Percentiles rank a stretch among this genome's conserved stretches.
phyloP scores from a whole-genome alignment of 2,113 vertebrate genomes.

The Brachyhypopomus occidentalis region DNA sequence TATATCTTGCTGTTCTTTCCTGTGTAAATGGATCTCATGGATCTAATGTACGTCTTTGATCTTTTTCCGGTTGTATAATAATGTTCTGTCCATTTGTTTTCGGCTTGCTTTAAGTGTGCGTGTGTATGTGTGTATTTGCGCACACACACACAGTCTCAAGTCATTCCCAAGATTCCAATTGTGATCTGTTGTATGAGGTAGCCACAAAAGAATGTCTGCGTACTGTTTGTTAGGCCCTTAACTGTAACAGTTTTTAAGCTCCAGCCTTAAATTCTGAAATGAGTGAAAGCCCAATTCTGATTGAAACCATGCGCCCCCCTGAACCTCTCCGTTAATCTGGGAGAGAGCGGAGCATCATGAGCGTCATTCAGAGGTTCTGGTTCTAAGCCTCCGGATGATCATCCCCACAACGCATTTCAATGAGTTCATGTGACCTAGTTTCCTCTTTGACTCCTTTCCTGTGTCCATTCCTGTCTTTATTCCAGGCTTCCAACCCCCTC shows the following conservation, averaged over 20 bases:
- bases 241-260: slow-evolving; percentile 20
- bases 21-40: no score
- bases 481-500: slow-evolving; percentile 92
- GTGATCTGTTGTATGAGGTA: neutral
- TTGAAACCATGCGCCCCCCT: slow-evolving; percentile 44
- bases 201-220: neutral
- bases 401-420: slow-evolving; percentile 41
- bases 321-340: slow-evolving; percentile 32
- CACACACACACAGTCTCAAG: neutral
- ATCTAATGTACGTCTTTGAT: no score
- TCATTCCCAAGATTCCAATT: neutral
- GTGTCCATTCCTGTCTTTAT: slow-evolving; percentile 30
- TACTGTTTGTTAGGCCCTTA: slow-evolving; percentile 11
- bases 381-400: slow-evolving; percentile 32
- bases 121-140: neutral
- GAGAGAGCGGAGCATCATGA: slow-evolving; percentile 30
- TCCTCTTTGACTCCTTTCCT: slow-evolving; percentile 16
- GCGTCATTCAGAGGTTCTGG: slow-evolving; percentile 35
- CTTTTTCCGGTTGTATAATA: no score
- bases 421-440: slow-evolving; percentile 48
- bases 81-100: no score
- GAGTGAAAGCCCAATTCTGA: slow-evolving; percentile 33
- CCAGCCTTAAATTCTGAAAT: neutral
- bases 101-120: no score
- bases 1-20: no score